Evolutionary conservation across 2,113 vertebrate genomes (phyloP).

Genomic region (Nyctibius bracteatus): DNA sequence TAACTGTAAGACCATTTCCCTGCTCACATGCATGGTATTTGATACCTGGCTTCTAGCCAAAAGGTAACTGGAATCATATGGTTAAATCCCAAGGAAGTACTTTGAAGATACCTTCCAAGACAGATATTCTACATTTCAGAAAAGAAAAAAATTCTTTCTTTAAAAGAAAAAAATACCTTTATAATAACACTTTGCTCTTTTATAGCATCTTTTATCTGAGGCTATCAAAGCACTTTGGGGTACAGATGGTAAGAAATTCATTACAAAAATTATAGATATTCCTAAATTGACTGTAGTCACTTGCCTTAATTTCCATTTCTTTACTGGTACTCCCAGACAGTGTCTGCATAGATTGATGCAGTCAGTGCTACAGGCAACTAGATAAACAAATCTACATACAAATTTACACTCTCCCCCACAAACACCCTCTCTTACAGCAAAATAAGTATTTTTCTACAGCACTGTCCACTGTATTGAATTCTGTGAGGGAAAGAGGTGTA

Average conservation of each 20-base stretch:
- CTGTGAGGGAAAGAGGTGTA: neutral
- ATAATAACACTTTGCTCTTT: neutral
- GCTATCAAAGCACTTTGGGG: conserved; percentile 3
- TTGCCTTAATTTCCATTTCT: conserved; percentile 35
- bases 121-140: neutral
- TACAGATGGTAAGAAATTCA: neutral
- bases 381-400: neutral
- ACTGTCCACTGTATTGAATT: neutral
- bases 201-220: conserved; percentile 15
- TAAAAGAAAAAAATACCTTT: neutral
- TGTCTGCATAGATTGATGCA: neutral
- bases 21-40: neutral
- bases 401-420: neutral
- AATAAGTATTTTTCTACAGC: neutral
- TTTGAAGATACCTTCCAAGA: neutral
- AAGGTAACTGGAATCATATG: neutral
- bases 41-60: neutral
- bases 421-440: neutral
- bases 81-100: neutral
- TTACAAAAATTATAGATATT: conserved; percentile 37
- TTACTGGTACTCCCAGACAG: neutral
- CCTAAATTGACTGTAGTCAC: neutral
- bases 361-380: neutral
- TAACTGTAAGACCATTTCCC: neutral
- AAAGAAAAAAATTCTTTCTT: too few species aligned